Evolutionary conservation across 2,113 vertebrate species (phyloP).

Genomic region (Tonatia bakeri): DNA sequence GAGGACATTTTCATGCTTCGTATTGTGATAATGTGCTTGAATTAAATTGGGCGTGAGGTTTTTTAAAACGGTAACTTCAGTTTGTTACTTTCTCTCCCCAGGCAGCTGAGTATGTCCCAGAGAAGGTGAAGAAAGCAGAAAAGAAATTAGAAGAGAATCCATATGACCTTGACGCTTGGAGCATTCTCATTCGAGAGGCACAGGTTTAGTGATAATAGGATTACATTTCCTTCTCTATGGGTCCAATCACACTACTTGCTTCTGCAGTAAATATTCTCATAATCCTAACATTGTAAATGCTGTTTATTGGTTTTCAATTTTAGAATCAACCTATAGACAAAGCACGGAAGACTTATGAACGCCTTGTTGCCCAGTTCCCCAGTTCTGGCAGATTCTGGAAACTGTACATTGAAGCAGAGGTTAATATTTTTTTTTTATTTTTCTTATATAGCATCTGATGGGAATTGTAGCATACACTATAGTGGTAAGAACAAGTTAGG

Average conservation of each 20-base stretch:
- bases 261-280: constrained; percentile 83
- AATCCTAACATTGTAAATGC: constrained; percentile 87
- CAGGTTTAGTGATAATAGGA: constrained; percentile 99
- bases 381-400: constrained; percentile 99
- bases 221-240: constrained; percentile 96
- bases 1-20: not conserved
- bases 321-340: constrained; percentile 99
- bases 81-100: constrained; percentile 76
- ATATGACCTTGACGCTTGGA: constrained; percentile 99
- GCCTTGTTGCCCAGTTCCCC: constrained; percentile 99
- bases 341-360: constrained; percentile 99
- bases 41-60: constrained; percentile 36
- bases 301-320: constrained; percentile 93
- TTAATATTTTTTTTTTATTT: constrained; percentile 90
- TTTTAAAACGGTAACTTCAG: constrained; percentile 57
- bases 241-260: constrained; percentile 85
- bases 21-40: constrained; percentile 23
- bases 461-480: constrained; percentile 87
- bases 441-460: constrained; percentile 82
- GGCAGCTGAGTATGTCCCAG: constrained; percentile 96
- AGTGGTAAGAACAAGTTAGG: constrained; percentile 75
- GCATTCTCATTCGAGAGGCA: constrained; percentile 99
- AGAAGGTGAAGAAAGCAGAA: constrained; percentile 99
- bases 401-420: constrained; percentile 99
- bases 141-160: constrained; percentile 99